Evolutionary conservation across 2,888 invertebrate genomes (phyloP).

Genomic region (Pyralis farinalis): DNA sequence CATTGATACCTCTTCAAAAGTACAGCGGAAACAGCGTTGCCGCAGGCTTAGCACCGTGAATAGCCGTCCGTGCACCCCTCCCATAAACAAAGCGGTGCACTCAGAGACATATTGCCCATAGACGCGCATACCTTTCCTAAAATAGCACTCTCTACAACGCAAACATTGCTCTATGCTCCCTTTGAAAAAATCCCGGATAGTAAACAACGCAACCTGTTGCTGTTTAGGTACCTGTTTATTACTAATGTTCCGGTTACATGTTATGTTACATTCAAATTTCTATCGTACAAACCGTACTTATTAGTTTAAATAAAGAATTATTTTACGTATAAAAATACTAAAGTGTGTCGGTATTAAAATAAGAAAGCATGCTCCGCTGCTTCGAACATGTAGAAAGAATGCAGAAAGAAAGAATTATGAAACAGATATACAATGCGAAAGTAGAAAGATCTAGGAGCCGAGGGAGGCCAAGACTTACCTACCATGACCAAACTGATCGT

Average conservation of each 20-base stretch:
- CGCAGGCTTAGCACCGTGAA: constrained; percentile 45
- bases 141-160: constrained; percentile 48
- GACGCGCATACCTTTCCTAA: constrained; percentile 55
- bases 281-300: too few species aligned
- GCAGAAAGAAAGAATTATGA: too few species aligned
- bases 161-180: constrained; percentile 29
- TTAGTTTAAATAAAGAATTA: too few species aligned
- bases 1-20: constrained; percentile 29
- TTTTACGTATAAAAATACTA: too few species aligned
- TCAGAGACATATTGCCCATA: constrained; percentile 50
- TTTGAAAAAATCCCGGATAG: constrained; percentile 25
- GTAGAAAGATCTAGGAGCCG: too few species aligned
- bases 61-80: constrained; percentile 54
- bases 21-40: constrained; percentile 43
- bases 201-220: constrained; percentile 4
- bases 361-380: too few species aligned
- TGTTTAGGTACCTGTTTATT: not conserved
- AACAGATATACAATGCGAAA: too few species aligned
- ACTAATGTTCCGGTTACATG: not conserved
- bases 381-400: too few species aligned
- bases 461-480: too few species aligned
- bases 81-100: constrained; percentile 66
- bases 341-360: too few species aligned
- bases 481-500: too few species aligned
- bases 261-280: too few species aligned